phyloP scores from a whole-genome alignment of 2,797 vertebrate genomes.

The Mareca penelope region DNA sequence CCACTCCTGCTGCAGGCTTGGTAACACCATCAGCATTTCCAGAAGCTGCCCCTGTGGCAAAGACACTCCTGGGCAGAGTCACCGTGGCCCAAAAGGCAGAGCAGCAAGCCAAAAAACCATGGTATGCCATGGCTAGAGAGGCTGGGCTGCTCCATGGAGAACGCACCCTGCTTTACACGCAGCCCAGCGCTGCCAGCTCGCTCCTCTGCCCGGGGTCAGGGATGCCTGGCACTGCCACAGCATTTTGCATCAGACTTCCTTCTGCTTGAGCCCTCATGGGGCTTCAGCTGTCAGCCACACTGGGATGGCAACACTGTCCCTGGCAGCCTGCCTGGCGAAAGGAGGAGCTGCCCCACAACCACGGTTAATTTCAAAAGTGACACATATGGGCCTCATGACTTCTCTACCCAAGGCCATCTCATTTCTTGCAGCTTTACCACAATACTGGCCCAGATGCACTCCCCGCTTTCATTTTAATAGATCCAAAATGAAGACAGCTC shows the following conservation, averaged over 20 bases:
- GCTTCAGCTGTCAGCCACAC: not conserved
- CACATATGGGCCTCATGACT: not conserved
- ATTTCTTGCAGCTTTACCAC: not conserved
- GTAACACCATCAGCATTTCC: not conserved
- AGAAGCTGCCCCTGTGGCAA: not conserved
- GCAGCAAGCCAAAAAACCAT: not conserved
- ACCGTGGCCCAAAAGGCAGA: not conserved
- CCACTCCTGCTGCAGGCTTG: rapidly evolving
- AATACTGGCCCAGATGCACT: not conserved
- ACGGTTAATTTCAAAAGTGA: not conserved
- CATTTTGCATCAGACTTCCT: not conserved
- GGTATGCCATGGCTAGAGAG: not conserved
- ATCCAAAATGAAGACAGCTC: not conserved
- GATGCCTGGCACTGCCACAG: not conserved
- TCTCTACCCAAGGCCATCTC: not conserved
- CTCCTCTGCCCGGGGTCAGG: not conserved
- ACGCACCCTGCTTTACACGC: rapidly evolving
- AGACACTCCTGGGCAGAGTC: not conserved
- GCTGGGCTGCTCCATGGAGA: not conserved
- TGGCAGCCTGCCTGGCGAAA: not conserved
- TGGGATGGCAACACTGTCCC: not conserved
- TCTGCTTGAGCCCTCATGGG: not conserved
- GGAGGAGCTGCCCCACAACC: not conserved
- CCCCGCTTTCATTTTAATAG: not conserved
- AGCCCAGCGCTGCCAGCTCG: not conserved